Percentiles rank a stretch among this genome's conserved stretches.
These are phyloP conservation scores for Pagetopsis macropterus DNA, from an alignment of 2,797 vertebrate genomes.

Conservation along the genomic window DNA sequence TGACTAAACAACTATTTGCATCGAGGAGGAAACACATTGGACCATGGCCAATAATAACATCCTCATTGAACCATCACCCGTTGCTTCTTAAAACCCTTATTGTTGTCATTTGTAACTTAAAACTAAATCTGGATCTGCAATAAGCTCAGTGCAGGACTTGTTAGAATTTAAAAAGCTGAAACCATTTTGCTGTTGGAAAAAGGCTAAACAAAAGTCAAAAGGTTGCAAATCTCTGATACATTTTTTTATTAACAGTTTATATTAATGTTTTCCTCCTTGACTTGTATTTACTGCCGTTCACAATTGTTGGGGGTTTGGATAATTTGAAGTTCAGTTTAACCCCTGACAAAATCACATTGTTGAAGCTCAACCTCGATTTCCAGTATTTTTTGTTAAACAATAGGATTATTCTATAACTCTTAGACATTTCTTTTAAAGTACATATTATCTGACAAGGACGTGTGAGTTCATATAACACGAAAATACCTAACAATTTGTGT, in stretches of 20 bases:
- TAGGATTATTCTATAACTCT: neutral
- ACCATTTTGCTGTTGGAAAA: neutral
- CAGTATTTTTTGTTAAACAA: neutral
- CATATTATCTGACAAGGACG: no score
- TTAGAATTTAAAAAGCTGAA: neutral
- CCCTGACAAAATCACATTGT: no score
- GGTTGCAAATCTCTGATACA: no score
- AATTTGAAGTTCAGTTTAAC: no score
- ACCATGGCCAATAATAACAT: neutral
- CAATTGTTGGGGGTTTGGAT: no score
- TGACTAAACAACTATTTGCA: constrained; percentile 48
- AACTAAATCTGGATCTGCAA: neutral
- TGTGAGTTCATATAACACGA: neutral
- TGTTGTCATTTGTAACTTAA: neutral
- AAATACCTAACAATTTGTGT: neutral
- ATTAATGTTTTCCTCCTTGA: no score
- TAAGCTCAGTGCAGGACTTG: neutral
- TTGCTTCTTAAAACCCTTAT: neutral
- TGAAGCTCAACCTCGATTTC: no score
- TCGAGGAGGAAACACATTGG: neutral
- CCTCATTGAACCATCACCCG: accelerated
- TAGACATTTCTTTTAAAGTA: no score
- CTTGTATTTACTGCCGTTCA: no score
- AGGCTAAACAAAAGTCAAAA: no score
- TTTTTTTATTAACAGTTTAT: no score